Evolutionary conservation across 2,797 vertebrate species (phyloP).

Genomic region (Gymnodraco acuticeps): DNA sequence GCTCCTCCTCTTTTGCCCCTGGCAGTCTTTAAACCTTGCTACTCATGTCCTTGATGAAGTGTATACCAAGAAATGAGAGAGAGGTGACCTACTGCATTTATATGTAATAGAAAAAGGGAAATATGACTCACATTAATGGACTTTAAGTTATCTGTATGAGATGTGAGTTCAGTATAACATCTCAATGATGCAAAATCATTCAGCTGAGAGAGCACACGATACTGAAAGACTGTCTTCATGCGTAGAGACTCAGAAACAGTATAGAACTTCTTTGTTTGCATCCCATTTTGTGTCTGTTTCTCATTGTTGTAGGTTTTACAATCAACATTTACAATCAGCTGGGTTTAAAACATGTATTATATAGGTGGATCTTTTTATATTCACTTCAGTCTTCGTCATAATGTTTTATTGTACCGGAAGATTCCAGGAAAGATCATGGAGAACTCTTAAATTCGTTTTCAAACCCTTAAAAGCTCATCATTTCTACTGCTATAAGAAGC

Average conservation of each 20-base stretch:
- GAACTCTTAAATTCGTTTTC: slow-evolving; percentile 21
- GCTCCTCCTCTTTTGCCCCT: slow-evolving; percentile 41
- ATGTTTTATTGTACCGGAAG: background rate
- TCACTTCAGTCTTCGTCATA: background rate
- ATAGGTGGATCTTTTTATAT: slow-evolving; percentile 20
- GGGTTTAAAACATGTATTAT: too few relatives aligned
- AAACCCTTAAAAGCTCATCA: slow-evolving; percentile 37
- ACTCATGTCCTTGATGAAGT: slow-evolving; percentile 55
- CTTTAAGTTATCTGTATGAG: slow-evolving; percentile 1
- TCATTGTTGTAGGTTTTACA: background rate
- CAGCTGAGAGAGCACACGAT: background rate
- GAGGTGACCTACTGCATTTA: slow-evolving; percentile 14
- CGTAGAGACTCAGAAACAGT: background rate
- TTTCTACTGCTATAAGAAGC: slow-evolving; percentile 33
- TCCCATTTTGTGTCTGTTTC: background rate
- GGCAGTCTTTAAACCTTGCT: slow-evolving; percentile 51
- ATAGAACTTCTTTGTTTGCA: slow-evolving; percentile 1
- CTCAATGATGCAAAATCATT: background rate
- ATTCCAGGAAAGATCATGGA: slow-evolving; percentile 18
- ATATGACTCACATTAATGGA: background rate
- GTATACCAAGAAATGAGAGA: slow-evolving; percentile 32
- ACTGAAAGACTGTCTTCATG: slow-evolving; percentile 7
- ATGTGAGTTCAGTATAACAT: background rate
- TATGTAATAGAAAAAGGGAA: slow-evolving; percentile 3
- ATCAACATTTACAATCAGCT: slow-evolving; percentile 1